Conservation (phyloP, 2,797 vertebrate species). For the Lithobates pipiens region DNA sequence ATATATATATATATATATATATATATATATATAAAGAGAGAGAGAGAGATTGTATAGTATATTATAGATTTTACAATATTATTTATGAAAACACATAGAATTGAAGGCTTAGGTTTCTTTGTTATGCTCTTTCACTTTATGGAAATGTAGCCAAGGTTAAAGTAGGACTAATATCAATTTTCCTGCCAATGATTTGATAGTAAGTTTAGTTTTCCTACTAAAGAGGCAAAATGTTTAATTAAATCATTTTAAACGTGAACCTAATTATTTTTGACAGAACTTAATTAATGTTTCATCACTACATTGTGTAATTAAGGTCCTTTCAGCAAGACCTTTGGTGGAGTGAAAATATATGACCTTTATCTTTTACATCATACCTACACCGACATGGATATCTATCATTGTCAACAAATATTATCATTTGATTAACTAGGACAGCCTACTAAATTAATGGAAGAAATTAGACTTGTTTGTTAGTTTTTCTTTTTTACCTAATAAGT, state of each 20-base stretch:
- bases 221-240: constrained; percentile 91
- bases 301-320: constrained; percentile 97
- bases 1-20: background rate
- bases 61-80: background rate
- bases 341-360: constrained; percentile 94
- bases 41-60: too few species aligned
- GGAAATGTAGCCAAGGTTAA: constrained; percentile 84
- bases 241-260: constrained; percentile 92
- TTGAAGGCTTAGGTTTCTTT: background rate
- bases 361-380: constrained; percentile 93
- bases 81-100: background rate
- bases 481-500: constrained; percentile 85
- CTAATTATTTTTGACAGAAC: constrained; percentile 96
- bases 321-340: constrained; percentile 95
- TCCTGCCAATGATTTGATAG: constrained; percentile 84
- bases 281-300: constrained; percentile 99
- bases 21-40: background rate
- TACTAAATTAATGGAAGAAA: constrained; percentile 96
- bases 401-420: constrained; percentile 87
- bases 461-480: constrained; percentile 96
- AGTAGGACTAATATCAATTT: constrained; percentile 87
- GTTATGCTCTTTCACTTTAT: background rate
- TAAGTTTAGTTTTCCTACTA: constrained; percentile 84
- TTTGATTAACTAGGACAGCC: constrained; percentile 86
- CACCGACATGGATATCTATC: constrained; percentile 91